A percentile compares a stretch with the other conserved stretches of the same genome.
Conservation (phyloP, 2,113 vertebrate species). For the Nanorana parkeri region DNA sequence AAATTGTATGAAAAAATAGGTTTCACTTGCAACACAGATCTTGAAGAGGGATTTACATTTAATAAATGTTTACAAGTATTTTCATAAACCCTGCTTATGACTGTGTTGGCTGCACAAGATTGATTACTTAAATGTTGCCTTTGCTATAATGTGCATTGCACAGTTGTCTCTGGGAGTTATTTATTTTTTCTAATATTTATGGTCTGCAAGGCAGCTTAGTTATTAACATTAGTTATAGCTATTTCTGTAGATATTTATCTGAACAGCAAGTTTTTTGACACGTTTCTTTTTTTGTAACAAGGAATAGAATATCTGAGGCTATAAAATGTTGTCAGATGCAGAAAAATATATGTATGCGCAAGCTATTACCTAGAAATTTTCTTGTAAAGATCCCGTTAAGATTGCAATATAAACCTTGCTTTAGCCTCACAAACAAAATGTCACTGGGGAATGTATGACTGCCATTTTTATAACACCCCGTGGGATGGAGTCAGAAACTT, state of each 20-base stretch:
- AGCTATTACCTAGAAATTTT: conserved; percentile 69
- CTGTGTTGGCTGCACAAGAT: conserved; percentile 75
- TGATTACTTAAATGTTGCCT: conserved; percentile 69
- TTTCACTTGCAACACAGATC: conserved; percentile 61
- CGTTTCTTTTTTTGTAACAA: conserved; percentile 73
- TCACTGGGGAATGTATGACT: conserved; percentile 43
- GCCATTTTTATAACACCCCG: not conserved
- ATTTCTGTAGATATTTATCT: conserved; percentile 76
- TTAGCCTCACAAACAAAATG: conserved; percentile 61
- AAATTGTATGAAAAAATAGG: conserved; percentile 63
- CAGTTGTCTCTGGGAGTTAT: conserved; percentile 73
- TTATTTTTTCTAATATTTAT: conserved; percentile 74
- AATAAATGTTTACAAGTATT: conserved; percentile 85
- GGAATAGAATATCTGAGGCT: conserved; percentile 66
- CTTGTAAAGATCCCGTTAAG: conserved; percentile 59
- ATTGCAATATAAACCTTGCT: conserved; percentile 60
- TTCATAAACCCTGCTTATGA: conserved; percentile 84
- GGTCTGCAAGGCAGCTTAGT: conserved; percentile 74
- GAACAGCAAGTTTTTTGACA: conserved; percentile 69
- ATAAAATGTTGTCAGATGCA: conserved; percentile 70
- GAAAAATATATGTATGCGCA: conserved; percentile 69
- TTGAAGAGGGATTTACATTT: conserved; percentile 80
- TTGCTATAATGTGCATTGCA: conserved; percentile 69
- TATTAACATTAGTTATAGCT: conserved; percentile 77
- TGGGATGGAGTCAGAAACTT: not conserved